A percentile compares a stretch with the other conserved stretches of the same genome.
Evolutionary conservation across 1,140 invertebrate species (phyloP).

Genomic region (Stegodyphus dumicola): DNA sequence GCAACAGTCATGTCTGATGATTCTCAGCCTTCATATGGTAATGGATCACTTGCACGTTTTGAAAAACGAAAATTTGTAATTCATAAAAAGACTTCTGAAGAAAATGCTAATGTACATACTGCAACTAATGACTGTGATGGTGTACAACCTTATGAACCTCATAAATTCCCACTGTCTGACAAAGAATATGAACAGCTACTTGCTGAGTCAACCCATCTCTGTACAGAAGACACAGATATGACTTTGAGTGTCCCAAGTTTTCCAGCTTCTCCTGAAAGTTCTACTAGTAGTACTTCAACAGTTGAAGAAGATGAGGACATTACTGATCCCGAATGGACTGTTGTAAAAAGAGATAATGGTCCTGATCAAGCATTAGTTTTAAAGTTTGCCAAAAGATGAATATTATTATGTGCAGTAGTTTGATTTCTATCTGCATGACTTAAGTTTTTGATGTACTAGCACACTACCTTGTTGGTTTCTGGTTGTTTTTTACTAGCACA

Average conservation of each 20-base stretch:
- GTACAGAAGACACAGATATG: constrained; percentile 10
- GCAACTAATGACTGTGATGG: constrained; percentile 57
- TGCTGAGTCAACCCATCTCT: constrained; percentile 66
- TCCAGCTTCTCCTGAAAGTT: constrained; percentile 27
- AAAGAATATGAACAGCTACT: constrained; percentile 78
- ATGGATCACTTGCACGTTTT: constrained; percentile 48
- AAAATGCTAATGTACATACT: neutral
- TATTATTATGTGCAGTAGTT: neutral
- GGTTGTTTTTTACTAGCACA: too few species aligned
- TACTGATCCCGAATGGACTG: constrained; percentile 49
- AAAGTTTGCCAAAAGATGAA: constrained; percentile 49
- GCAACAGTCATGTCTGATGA: constrained; percentile 66
- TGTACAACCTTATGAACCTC: constrained; percentile 77
- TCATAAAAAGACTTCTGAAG: neutral
- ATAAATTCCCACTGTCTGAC: constrained; percentile 80
- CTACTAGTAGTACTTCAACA: neutral
- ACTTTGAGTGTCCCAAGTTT: constrained; percentile 21
- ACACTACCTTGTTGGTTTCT: neutral
- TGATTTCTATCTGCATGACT: neutral
- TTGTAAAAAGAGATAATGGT: constrained; percentile 11
- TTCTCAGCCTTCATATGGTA: constrained; percentile 76
- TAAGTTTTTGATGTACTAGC: neutral
- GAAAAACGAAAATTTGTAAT: neutral
- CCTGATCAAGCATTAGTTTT: constrained; percentile 14
- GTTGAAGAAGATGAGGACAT: constrained; percentile 16